Percentiles rank a stretch among this genome's conserved stretches.
Evolutionary conservation across 2,797 vertebrate genomes (phyloP).

Genomic region (Adelosebastes latens): DNA sequence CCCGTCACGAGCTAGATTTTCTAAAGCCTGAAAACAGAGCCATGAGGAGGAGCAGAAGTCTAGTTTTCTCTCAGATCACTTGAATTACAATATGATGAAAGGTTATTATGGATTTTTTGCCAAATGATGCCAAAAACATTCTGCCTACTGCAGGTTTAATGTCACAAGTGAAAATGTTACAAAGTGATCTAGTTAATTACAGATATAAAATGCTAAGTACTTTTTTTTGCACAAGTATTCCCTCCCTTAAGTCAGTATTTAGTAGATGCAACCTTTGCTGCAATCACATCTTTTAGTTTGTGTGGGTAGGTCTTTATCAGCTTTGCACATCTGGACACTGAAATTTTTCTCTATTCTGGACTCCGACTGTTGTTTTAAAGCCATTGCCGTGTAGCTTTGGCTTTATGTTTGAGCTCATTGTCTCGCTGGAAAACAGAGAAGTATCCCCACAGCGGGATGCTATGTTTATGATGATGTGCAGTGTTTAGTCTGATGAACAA

Average conservation of each 20-base stretch:
- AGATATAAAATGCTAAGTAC: background rate
- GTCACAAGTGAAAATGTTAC: too few species aligned
- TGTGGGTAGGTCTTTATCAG: background rate
- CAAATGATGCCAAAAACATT: too few species aligned
- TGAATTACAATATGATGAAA: too few species aligned
- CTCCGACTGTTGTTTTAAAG: background rate
- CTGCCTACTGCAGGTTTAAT: too few species aligned
- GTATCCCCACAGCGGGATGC: background rate
- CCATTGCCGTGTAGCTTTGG: background rate
- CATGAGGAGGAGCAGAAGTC: too few species aligned
- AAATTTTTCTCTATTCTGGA: background rate
- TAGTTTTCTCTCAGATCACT: too few species aligned
- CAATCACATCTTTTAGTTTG: background rate
- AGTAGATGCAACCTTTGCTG: background rate
- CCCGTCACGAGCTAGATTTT: rapidly evolving
- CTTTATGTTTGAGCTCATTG: background rate
- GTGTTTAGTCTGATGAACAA: background rate
- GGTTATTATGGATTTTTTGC: too few species aligned
- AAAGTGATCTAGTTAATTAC: background rate
- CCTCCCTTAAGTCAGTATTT: background rate
- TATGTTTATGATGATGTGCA: background rate
- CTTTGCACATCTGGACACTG: background rate
- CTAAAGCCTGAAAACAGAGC: too few species aligned
- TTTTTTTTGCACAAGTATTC: background rate
- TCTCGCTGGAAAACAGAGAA: background rate